A percentile compares a stretch with the other conserved stretches of the same genome.
These are phyloP conservation scores for Cordilura impudica DNA, from an alignment of 2,888 invertebrate species.

Conservation along the genomic window DNA sequence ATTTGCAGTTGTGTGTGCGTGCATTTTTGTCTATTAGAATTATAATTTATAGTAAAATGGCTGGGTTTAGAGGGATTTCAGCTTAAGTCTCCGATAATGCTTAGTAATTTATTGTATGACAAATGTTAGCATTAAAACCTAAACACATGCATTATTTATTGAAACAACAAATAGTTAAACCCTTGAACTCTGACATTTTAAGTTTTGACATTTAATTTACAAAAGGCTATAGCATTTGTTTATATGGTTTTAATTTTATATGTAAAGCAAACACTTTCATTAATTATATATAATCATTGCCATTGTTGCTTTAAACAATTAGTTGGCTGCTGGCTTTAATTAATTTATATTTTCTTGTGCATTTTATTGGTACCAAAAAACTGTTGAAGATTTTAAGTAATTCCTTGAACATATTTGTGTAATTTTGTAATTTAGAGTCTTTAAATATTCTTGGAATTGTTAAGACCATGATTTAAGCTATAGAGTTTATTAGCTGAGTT, in stretches of 20 bases:
- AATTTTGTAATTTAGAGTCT: background rate
- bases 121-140: background rate
- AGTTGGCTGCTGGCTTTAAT: background rate
- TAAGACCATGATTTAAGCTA: background rate
- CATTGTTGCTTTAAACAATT: background rate
- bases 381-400: constrained; percentile 5
- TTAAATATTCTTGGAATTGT: background rate
- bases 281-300: background rate
- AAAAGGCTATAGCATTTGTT: no score
- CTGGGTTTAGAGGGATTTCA: constrained; percentile 37
- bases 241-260: constrained; percentile 12
- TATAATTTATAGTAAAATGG: constrained; percentile 22
- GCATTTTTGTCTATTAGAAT: constrained; percentile 10
- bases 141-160: no score
- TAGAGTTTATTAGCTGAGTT: constrained; percentile 11
- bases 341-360: background rate
- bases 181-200: background rate
- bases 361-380: background rate
- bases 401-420: background rate
- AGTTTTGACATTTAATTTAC: no score
- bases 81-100: constrained; percentile 45
- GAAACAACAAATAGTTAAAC: background rate
- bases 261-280: constrained; percentile 1
- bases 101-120: constrained; percentile 55
- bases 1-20: no score